Base-by-base conservation (phyloP, 2,113 vertebrate species). In the Pelmatolapia mariae region DNA sequence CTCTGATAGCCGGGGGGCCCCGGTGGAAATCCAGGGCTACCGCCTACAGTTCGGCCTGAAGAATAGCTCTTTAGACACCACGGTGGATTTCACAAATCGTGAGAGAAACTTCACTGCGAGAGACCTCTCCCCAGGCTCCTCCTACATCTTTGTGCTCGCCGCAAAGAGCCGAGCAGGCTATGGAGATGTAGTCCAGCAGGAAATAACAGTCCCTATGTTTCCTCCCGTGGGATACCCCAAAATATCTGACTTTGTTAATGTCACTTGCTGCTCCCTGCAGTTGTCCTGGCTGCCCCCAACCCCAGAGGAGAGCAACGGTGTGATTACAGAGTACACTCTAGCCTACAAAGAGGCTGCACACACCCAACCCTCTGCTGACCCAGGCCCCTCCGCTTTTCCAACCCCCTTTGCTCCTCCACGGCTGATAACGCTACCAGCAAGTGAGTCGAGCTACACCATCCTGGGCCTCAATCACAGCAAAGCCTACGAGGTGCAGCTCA, bases 401-500 rank as follows among this genome's bases (percentile, higher is more conserved):
- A 68, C 66, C 12, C 88, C 63, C 38, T 19, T 91, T n/a, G 40
- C 85, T 68, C 85, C 94, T 57, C 96, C 97, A 0, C 95, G 95
- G 92, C 97, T 98, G 83, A 97, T 97, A 24, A 97, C 96, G 31
- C 93, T 98, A 56, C 95, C 96, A 26, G 96, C 97, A 8, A 96
- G 95, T 40, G 97, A 97, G 95, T 97, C 96, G 87, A 96, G 95
- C 7, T 98, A 97, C 96, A 98, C 97, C 81, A 95, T 98, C 90
- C 96, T 94, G 91, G 97, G 97, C 94, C 97, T 98, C 93, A 97
- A 97, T 96, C 97, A 98, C 90, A 97, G 98, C 97, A 98, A 97
- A 22, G 97, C 96, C 93, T 99, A 99, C 82, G 97, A 98, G 80
- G 96, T 99, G 95, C 98, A 97, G 96, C 97, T 99, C 93, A 97